These are phyloP conservation scores for Rhinichthys osculus DNA, from an alignment of 2,797 vertebrate species.

Conservation along the genomic window DNA sequence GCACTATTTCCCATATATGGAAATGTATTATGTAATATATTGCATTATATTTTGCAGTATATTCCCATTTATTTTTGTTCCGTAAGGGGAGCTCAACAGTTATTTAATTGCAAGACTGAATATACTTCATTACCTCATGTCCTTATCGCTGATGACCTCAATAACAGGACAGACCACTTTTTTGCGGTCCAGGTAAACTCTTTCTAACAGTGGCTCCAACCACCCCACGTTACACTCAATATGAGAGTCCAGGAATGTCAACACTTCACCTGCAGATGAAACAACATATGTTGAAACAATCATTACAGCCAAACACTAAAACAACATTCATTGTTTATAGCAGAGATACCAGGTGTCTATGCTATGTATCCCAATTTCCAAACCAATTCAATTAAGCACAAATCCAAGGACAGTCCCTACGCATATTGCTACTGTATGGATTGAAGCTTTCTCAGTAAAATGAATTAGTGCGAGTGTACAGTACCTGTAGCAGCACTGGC, in stretches of 20 bases:
- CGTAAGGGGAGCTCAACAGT: neutral
- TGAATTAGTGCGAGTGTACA: neutral
- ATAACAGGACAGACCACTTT: conserved; percentile 97
- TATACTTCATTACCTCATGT: conserved; percentile 86
- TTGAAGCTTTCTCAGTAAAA: neutral
- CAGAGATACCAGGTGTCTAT: conserved; percentile 3
- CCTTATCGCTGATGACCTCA: conserved; percentile 95
- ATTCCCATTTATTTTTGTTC: no score
- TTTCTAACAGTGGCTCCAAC: conserved; percentile 94
- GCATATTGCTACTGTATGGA: neutral
- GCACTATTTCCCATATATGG: no score
- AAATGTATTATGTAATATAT: no score
- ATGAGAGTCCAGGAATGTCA: conserved; percentile 97
- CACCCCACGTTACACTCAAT: conserved; percentile 97
- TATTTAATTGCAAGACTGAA: neutral
- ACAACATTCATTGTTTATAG: conserved; percentile 26
- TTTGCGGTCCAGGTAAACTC: conserved; percentile 82
- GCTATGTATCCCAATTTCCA: neutral
- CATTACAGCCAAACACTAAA: neutral
- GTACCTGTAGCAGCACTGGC: conserved; percentile 89
- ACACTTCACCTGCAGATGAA: conserved; percentile 82
- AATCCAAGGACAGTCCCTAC: neutral
- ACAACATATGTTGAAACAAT: neutral
- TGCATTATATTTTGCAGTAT: no score
- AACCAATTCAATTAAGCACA: neutral